phyloP scores from a whole-genome alignment of 2,797 vertebrate species.

The Propithecus deckenii region DNA sequence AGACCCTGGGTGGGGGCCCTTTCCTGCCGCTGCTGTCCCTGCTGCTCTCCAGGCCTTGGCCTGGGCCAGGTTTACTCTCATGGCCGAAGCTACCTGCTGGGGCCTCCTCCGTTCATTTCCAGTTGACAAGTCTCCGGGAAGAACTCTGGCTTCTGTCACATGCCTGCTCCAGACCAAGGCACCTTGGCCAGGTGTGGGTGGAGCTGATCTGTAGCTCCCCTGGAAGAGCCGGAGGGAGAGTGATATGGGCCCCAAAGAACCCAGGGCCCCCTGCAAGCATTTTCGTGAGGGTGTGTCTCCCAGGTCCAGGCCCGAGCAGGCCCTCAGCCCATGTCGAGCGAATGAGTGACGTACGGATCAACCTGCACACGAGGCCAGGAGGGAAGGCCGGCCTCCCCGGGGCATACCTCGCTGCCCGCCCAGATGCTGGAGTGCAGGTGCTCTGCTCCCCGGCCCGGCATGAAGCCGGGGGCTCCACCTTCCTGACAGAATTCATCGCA shows the following conservation, averaged over 20 bases:
- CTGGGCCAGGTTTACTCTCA: neutral
- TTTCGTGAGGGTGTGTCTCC: neutral
- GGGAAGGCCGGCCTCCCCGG: neutral
- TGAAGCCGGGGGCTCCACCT: accelerated
- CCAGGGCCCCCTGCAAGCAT: neutral
- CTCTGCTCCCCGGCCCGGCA: neutral
- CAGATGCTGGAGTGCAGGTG: neutral
- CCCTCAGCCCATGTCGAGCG: accelerated
- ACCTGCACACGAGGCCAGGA: accelerated
- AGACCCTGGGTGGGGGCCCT: neutral
- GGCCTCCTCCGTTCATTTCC: neutral
- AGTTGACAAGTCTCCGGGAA: neutral
- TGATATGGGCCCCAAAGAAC: neutral
- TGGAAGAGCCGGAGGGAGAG: neutral
- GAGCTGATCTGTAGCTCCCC: neutral
- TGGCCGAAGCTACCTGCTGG: neutral
- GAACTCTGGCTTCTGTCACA: neutral
- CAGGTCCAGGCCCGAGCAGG: neutral
- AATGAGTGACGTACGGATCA: neutral
- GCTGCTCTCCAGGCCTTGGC: neutral
- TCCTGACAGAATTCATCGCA: accelerated
- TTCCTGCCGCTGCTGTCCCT: neutral
- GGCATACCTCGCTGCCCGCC: neutral
- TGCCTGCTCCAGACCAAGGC: neutral
- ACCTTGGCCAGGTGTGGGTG: neutral